Base-by-base conservation (phyloP, 2,113 vertebrate genomes). In the Helogale parvula region DNA sequence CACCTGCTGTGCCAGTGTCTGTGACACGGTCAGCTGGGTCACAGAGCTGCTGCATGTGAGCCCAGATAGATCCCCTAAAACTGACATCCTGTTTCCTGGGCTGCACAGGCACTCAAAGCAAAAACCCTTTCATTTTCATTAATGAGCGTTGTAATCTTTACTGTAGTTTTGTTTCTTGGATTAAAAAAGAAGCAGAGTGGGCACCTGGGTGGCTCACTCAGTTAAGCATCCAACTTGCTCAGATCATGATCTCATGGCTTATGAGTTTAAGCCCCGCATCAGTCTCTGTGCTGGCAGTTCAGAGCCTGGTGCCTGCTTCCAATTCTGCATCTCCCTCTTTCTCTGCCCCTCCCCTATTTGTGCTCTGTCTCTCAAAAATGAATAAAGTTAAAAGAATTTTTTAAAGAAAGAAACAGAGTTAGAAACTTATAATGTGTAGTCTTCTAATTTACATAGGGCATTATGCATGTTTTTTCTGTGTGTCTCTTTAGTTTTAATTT, bases 1-100 rank as follows among this genome's bases (percentile, higher is more conserved):
- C 33, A 38, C 25, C 0, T 3, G 27, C 31, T 27, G 38, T 50
- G 27, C 54, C 29, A 3, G 6, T 13, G 17, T 47, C 60, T 21
- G 41, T 23, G 33, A 23, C 10, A 16, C 12, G 4, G 21, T 21
- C 13, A 16, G 4, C 23, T 41, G 72, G 35, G 33, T 57, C 86
- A 7, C 5, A 1, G 63, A 60, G 25, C n/a, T 71, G 52, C 31
- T 41, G 31, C 4, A 0, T 1, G 0, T 47, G 68, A 65, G 47
- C 23, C 45, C 29, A 31, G 15, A 47, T 17, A 74, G 12, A 21
- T 8, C 57, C 72, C 25, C 10, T 81, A 54, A 63, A 74, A 41
- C 25, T 27, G 52, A 7, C 38, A 0, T 25, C 38, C 63, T 29
- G 0, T 52, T 10, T 19, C 5, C 50, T 35, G 33, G 47, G 33